Evolutionary conservation across 2,888 invertebrate species (phyloP).

Genomic region (Luffia ferchaultella): DNA sequence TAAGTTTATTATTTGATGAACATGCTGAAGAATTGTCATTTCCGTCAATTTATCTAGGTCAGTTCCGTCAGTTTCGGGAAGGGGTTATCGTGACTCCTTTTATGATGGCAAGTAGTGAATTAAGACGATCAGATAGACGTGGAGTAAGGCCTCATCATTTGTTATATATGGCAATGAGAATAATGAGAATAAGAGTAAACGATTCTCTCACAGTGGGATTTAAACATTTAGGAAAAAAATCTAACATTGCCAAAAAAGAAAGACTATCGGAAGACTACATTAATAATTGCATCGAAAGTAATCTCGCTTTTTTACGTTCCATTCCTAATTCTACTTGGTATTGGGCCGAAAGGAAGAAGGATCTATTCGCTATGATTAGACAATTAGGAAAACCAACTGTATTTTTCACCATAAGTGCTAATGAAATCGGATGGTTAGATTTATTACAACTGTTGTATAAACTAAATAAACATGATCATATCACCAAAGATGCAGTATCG

Average conservation of each 20-base stretch:
- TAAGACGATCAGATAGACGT: slow-evolving; percentile 18
- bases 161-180: slow-evolving; percentile 17
- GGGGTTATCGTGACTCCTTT: slow-evolving; percentile 10
- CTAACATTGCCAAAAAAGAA: slow-evolving; percentile 17
- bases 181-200: slow-evolving; percentile 12
- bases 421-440: slow-evolving; percentile 23
- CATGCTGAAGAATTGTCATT: slow-evolving; percentile 26
- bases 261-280: slow-evolving; percentile 18
- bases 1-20: slow-evolving; percentile 19
- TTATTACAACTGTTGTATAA: slow-evolving; percentile 20
- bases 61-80: slow-evolving; percentile 15
- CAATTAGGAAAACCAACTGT: slow-evolving; percentile 27
- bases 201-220: slow-evolving; percentile 15
- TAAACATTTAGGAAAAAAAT: slow-evolving; percentile 17
- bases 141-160: slow-evolving; percentile 18
- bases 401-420: slow-evolving; percentile 27
- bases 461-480: slow-evolving; percentile 9
- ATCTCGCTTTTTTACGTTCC: slow-evolving; percentile 22
- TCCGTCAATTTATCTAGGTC: slow-evolving; percentile 18
- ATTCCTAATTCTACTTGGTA: slow-evolving; percentile 25
- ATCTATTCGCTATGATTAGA: slow-evolving; percentile 30
- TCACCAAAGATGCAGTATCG: not conserved
- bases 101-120: slow-evolving; percentile 12
- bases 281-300: slow-evolving; percentile 17
- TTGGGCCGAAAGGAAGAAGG: slow-evolving; percentile 23